Evolutionary conservation across 2,797 vertebrate genomes (phyloP), one percentile per base, ranked within the genome.

Genomic region (Megalops cyprinoides): DNA sequence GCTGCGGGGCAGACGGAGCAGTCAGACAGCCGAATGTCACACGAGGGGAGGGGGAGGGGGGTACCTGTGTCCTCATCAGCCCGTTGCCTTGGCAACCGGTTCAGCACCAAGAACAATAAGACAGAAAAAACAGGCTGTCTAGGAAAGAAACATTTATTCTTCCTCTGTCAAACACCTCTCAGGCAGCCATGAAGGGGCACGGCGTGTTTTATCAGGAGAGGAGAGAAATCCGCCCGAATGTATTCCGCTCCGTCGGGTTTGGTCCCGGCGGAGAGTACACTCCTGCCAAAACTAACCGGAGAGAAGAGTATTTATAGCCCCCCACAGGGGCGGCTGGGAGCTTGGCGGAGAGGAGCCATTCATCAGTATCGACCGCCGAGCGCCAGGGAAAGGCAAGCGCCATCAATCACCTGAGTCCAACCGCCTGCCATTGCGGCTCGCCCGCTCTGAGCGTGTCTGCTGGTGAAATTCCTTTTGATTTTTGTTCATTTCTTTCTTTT

Each of bases 1-100:
- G 81, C 98, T 99, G 88, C 34, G 81, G 84, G 60, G 60, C 25
- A 75, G 8, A 9, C 23, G 74, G 44, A 49, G 5, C 44, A 28
- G 14, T 74, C 71, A 74, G 44, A 69, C 20, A 69, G 18, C 20
- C 39, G 31, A 12, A 15, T 6, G n/a, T 34, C 20, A 31, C 37
- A 20, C 20, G 18, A 0, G 7, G 18, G 9, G 18, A 37, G 42
- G 37, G 42, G 60, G 34, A 5, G 10, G 34, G 37, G 65, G 5
- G 20, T 20, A 1, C 23, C 42, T 69, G 6, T 20, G 34, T 3
- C 31, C 15, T 8, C 18, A 7, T 20, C 60, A 67, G 4, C 39
- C 31, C 9, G 12, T 65, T 14, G 14, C 28, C 31, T 34, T 34
- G 60, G 28, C 18, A 31, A 34, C 4, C 37, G 20, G n/a, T 1